Base-by-base conservation (phyloP, 2,888 invertebrate genomes). In the Plebejus melissa region DNA sequence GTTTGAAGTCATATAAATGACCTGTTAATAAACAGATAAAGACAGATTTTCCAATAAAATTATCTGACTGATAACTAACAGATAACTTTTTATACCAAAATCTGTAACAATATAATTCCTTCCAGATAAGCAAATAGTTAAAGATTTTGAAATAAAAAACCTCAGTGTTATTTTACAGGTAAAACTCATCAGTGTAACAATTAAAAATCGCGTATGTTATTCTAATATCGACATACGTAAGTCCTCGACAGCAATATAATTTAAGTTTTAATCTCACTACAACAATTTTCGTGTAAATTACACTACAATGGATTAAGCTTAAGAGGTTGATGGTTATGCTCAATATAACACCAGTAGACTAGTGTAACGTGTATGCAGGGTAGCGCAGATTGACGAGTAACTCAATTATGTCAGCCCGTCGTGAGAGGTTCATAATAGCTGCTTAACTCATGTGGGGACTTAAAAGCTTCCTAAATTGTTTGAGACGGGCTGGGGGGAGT, bases 401-500 rank as follows among this genome's bases (percentile, higher is more conserved):
- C 32, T 28, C 46, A 54, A 54, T 72, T 72, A 72, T 72, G 54
- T 16, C 13, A 72, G 54, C 54, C 46, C 2, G 46, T 28, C 72
- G 71, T 41, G 71, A 38, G 71, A 46, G 41, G 41, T 50, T 72
- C 72, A 82, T 83, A 82, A 83, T 84, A 85, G 80, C 82, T 81
- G 79, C 81, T 82, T 85, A 85, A 85, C 86, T 86, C 84, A 80
- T 82, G 85, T 80, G 83, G 82, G 80, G 80, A 83, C 83, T 83
- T 88, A 87, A 88, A 87, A 88, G 88, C 88, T 86, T 84, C 81
- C 79, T 79, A 83, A 83, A 83, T 83, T 83, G 82, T 82, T 82
- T 78, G 80, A 80, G 82, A 83, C 82, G 78, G 79, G 78, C 71
- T 78, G 74, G 76, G 77, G 57, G 74, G 77, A 78, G 80, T 11